phyloP scores from a whole-genome alignment of 2,888 invertebrate genomes.

The Chrysopilus asiliformis region DNA sequence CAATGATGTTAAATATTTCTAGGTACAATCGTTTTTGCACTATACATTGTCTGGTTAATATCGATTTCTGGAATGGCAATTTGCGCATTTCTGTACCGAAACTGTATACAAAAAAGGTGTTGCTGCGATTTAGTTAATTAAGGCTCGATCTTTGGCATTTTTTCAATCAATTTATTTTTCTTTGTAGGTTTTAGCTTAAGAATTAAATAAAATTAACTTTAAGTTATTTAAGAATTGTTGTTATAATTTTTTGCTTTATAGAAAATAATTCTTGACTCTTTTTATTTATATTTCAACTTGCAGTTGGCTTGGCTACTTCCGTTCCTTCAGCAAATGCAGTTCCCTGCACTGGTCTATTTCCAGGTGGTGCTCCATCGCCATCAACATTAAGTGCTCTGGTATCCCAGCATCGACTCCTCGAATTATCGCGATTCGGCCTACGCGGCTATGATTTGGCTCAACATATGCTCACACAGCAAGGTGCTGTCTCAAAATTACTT shows the following conservation, averaged over 20 bases:
- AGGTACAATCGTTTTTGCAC: no score
- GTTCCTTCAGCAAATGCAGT: conserved; percentile 32
- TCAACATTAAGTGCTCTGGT: conserved; percentile 56
- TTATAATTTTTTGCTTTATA: neutral
- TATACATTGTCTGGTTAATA: no score
- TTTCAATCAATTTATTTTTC: no score
- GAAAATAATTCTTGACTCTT: no score
- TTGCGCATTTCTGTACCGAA: no score
- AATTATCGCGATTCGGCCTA: conserved; percentile 65
- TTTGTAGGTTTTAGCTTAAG: no score
- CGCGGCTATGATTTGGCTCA: conserved; percentile 83
- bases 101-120: no score
- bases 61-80: no score
- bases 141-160: no score
- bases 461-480: conserved; percentile 82
- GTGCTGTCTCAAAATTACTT: conserved; percentile 78
- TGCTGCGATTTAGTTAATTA: no score
- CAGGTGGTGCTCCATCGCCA: conserved; percentile 35
- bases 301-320: conserved; percentile 30
- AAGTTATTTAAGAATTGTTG: neutral
- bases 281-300: conserved; percentile 12
- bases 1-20: no score
- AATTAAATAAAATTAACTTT: no score
- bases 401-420: conserved; percentile 66
- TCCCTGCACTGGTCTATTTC: conserved; percentile 25